These are phyloP conservation scores for Phoxinus phoxinus DNA, from an alignment of 2,113 vertebrate species.

Conservation along the genomic window DNA sequence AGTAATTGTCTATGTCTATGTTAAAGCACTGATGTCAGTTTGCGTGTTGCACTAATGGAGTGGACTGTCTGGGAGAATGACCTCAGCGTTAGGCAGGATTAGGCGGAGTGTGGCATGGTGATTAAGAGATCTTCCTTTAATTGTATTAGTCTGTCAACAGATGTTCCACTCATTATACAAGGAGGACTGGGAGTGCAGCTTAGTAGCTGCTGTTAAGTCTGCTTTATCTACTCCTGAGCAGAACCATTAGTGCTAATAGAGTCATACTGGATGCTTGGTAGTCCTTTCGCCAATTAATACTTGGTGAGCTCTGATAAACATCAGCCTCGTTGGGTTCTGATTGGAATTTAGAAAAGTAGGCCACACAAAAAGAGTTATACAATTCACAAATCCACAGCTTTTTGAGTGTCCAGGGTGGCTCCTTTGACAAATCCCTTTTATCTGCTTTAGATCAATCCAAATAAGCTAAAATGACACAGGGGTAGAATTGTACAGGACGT, in stretches of 20 bases:
- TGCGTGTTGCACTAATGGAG: constrained; percentile 1
- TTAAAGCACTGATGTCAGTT: not conserved
- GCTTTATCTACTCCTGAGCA: constrained; percentile 42
- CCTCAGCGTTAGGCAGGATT: constrained; percentile 42
- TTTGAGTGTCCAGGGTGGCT: not conserved
- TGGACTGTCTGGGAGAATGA: constrained; percentile 37
- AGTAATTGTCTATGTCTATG: not conserved
- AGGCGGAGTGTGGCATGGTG: constrained; percentile 39
- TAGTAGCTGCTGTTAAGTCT: constrained; percentile 36
- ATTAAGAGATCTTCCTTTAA: constrained; percentile 59
- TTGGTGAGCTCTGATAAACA: not conserved
- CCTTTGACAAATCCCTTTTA: constrained; percentile 30
- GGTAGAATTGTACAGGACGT: constrained; percentile 13
- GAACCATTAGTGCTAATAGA: constrained; percentile 38
- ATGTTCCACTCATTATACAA: constrained; percentile 58
- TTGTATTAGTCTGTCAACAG: constrained; percentile 56
- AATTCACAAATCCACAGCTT: not conserved
- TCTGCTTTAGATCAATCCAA: constrained; percentile 24
- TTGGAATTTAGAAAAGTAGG: not conserved
- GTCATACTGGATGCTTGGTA: not conserved
- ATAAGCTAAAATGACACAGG: constrained; percentile 14
- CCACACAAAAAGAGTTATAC: not conserved
- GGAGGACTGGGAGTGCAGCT: constrained; percentile 42
- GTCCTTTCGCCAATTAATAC: not conserved
- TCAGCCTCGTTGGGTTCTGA: not conserved